Base-by-base conservation (phyloP, 2,113 vertebrate species). In the Sebastes fasciatus region DNA sequence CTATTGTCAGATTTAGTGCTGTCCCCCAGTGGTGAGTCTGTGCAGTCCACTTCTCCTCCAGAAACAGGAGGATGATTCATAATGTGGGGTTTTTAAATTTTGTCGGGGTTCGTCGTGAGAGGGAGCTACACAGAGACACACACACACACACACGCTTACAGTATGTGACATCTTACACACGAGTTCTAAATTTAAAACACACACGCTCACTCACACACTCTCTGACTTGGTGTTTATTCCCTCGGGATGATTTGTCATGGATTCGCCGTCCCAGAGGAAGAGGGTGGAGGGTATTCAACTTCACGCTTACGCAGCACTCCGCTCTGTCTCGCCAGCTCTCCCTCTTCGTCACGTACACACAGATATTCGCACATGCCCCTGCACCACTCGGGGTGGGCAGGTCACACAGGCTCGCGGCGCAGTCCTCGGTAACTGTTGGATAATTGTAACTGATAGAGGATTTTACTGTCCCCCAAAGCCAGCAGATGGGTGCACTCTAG, bases 361-460 rank as follows among this genome's bases (percentile, higher is more conserved):
- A 63, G 4, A 68, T 77, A 80, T 74, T 72, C 34, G 49, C 57
- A 65, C 79, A 74, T 60, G 68, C 62, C 70, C 69, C 40, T 51
- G 62, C 77, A 67, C 58, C 78, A 77, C 77, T 82, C 40, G 68
- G 55, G 77, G 70, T 76, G 79, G 74, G 65, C 26, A 63, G 89
- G 84, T 90, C 85, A 86, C 77, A 78, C 80, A 67, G 12, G 52
- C 86, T 80, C 23, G 84, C 46, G 8, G 84, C 45, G 10, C 77
- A 82, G 74, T 88, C 70, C 76, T 71, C 55, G 7, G 69, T 81
- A 82, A 82, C 84, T 51, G 49, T 70, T 71, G 83, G 79, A 87
- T 93, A 91, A 92, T 91, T 92, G 92, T 92, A 90, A 93, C 81
- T 83, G 89, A 94, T 92, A 86, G 89, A 91, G 90, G 88, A 86